Evolutionary conservation across 2,797 vertebrate genomes (phyloP), one percentile per base, ranked within the genome.

Genomic region (Sebastes hubbsi): DNA sequence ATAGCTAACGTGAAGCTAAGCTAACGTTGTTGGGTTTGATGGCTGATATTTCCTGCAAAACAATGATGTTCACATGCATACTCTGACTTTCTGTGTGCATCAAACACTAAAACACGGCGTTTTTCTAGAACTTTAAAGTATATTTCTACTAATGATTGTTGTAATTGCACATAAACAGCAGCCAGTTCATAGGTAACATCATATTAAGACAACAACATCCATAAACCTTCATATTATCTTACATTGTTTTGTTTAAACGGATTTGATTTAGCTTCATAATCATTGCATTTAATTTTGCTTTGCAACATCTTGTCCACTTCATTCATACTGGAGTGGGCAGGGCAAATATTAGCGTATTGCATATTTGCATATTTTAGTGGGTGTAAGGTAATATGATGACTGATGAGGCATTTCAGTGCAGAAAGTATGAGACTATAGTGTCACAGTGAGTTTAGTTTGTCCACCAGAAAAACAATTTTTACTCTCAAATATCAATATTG

Each of bases 401-500:
- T 62, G 62, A 38, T 38, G 24, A 9, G 1, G 2, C 22, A 10
- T 12, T 16, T 42, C 4, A 25, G 62, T n/a, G 22, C 59, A 22
- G 52, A 55, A 22, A 22, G 11, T n/a, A 54, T 55, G n/a, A 25
- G 24, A 14, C 0, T 25, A 10, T 20, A 55, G 55, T 56, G 24
- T 25, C 29, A 61, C 9, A 20, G 59, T 6, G 34, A 20, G 22
- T 8, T 8, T 20, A 55, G 54, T 55, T 55, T 59, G 25, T 29
- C 13, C 8, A 16, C 56, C 0, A 58, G 24, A 6, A 14, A 14
- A 13, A 2, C 2, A 14, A 0, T 1, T 0, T 2, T 9, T 32
- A 32, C 34, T 36, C 10, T 34, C 10, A 34, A 7, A n/a, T 59
- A 29, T 62, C 6, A 2, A 54, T 22, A 24, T 1, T 10, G 5